phyloP scores from a whole-genome alignment of 2,113 vertebrate genomes.

The human (Homo sapiens) region DNA sequence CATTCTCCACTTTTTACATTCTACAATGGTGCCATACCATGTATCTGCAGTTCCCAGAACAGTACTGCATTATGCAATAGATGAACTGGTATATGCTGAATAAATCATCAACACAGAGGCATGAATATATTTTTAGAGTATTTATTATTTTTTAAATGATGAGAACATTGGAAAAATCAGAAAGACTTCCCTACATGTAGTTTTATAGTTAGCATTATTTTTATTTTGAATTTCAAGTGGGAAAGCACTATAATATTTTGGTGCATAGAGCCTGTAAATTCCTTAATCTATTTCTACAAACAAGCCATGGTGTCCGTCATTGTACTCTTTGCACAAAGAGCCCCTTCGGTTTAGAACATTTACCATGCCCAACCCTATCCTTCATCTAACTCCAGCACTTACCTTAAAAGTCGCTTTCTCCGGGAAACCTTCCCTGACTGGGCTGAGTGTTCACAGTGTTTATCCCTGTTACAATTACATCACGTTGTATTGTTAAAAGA shows the following conservation, averaged over 20 bases:
- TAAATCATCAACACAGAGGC: not conserved
- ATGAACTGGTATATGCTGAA: not conserved
- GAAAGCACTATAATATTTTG: not conserved
- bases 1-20: not conserved
- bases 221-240: slow-evolving; percentile 34
- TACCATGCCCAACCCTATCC: not conserved
- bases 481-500: not conserved
- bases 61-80: not conserved
- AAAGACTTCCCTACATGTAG: not conserved
- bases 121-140: not conserved
- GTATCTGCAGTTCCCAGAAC: not conserved
- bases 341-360: not conserved
- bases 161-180: not conserved
- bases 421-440: not conserved
- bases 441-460: not conserved
- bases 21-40: not conserved
- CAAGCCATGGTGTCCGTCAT: not conserved
- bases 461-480: not conserved
- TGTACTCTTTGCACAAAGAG: not conserved
- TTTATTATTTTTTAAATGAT: not conserved
- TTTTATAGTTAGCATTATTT: not conserved
- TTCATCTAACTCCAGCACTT: not conserved
- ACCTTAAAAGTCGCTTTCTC: slow-evolving; percentile 1
- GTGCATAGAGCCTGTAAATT: not conserved
- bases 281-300: not conserved